These are phyloP conservation scores for Enteromius trimaculatus DNA, from an alignment of 2,797 vertebrate genomes.

Conservation along the genomic window DNA sequence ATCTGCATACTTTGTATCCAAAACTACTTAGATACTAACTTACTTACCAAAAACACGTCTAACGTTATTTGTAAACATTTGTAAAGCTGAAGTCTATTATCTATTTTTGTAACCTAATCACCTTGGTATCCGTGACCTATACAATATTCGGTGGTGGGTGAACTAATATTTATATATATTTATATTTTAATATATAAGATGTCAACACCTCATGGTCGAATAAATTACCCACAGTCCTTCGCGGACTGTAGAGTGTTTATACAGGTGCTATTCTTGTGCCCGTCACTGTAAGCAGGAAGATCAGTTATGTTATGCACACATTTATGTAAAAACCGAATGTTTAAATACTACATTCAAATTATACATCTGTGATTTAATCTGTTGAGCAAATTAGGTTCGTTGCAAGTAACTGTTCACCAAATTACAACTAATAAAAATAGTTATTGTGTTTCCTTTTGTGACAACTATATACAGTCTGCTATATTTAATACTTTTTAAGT, in stretches of 20 bases:
- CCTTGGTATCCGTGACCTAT: background rate
- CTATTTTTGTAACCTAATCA: background rate
- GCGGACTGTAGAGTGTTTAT: background rate
- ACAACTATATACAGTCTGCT: background rate
- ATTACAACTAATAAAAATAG: background rate
- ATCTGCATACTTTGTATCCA: background rate
- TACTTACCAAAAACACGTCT: background rate
- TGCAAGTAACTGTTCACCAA: background rate
- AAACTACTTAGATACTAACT: background rate
- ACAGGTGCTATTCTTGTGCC: background rate
- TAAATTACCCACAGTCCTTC: conserved; percentile 19
- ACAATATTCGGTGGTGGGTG: background rate
- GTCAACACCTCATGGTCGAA: conserved; percentile 1
- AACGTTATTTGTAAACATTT: conserved; percentile 2
- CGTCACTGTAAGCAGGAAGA: background rate
- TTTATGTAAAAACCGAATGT: background rate
- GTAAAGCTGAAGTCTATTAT: background rate
- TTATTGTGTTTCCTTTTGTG: background rate
- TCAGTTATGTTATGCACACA: background rate
- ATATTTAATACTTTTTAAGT: background rate
- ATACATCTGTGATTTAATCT: background rate
- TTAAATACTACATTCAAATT: background rate
- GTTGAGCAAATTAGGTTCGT: too few relatives aligned
- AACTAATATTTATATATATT: too few relatives aligned
- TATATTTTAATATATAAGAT: too few relatives aligned